These are phyloP conservation scores for Psittacula cyanocephala DNA, from an alignment of 2,113 vertebrate genomes.

Conservation along the genomic window DNA sequence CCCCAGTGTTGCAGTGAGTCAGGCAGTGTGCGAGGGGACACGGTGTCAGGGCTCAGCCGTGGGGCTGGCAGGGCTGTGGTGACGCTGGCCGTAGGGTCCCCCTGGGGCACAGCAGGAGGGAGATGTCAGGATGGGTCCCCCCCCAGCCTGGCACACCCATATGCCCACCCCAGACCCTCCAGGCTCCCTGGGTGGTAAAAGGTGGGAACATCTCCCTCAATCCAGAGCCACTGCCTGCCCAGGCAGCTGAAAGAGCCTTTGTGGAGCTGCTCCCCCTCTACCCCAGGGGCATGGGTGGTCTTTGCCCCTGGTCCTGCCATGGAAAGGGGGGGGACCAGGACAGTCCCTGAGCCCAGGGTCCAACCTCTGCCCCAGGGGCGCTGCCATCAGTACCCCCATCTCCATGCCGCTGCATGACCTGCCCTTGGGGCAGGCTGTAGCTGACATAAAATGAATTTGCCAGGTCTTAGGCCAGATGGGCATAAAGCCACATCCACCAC, in stretches of 20 bases:
- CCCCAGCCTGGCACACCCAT: not conserved
- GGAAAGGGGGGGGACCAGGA: not conserved
- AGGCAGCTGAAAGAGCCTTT: not conserved
- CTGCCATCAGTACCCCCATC: not conserved
- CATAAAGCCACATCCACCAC: not conserved
- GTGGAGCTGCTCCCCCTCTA: rapidly evolving
- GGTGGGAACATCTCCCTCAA: not conserved
- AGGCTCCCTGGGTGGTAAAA: not conserved
- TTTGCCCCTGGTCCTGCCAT: not conserved
- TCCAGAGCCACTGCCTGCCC: not conserved
- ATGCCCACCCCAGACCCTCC: not conserved
- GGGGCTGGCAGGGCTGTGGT: not conserved
- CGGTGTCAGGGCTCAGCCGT: not conserved
- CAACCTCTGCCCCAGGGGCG: not conserved
- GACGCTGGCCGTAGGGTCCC: rapidly evolving
- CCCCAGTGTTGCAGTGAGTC: rapidly evolving
- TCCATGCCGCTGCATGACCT: rapidly evolving
- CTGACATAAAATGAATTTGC: not conserved
- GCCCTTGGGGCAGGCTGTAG: not conserved
- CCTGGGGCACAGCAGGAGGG: not conserved
- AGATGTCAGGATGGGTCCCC: not conserved
- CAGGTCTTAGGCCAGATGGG: not conserved
- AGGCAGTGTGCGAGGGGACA: rapidly evolving
- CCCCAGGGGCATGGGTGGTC: rapidly evolving
- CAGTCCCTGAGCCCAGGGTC: rapidly evolving